Evolutionary conservation across 2,113 vertebrate genomes (phyloP), one percentile per base, ranked within the genome.

Genomic region (Proteles cristata): DNA sequence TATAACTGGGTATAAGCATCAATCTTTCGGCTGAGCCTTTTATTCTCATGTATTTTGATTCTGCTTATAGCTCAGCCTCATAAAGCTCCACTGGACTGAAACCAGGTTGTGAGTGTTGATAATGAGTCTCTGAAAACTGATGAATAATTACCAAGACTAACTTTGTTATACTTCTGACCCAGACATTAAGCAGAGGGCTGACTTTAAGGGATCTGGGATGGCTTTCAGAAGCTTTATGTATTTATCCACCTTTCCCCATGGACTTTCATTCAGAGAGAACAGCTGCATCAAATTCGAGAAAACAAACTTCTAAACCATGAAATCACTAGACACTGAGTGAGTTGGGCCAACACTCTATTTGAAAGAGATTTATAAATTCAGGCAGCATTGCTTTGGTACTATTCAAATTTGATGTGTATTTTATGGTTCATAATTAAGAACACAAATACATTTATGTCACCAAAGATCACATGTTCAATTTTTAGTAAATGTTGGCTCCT

Each of bases 61-160:
- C 55, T 88, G 50, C 79, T 93, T 90, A 91, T 68, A 97, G 69
- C 82, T 88, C 68, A 97, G 61, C 58, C 45, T 88, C 95, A 92
- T 95, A 98, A 98, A 15, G 4, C 68, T 96, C 95, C 94, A 97
- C 93, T 98, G 98, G 97, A 98, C 73, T 91, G 35, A 95, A 97
- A 96, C 91, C 23, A 97, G 65, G 96, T 86, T 94, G 94, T 79
- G 58, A 92, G 53, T 88, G 55, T 93, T 98, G 96, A 95, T 97
- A 97, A 98, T 97, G 61, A 98, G 94, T 87, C 93, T 97, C 97
- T 96, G 97, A 98, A 98, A 98, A 97, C 69, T 66, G 84, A 86
- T 97, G 95, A 92, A 96, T 92, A 98, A 98, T 97, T 97, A 97
- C 93, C 58, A 90, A 97, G 96, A 97, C 97, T 98, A 98, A 98